These are phyloP conservation scores for Camponotus pennsylvanicus DNA, from an alignment of 1,140 invertebrate species.

Conservation along the genomic window DNA sequence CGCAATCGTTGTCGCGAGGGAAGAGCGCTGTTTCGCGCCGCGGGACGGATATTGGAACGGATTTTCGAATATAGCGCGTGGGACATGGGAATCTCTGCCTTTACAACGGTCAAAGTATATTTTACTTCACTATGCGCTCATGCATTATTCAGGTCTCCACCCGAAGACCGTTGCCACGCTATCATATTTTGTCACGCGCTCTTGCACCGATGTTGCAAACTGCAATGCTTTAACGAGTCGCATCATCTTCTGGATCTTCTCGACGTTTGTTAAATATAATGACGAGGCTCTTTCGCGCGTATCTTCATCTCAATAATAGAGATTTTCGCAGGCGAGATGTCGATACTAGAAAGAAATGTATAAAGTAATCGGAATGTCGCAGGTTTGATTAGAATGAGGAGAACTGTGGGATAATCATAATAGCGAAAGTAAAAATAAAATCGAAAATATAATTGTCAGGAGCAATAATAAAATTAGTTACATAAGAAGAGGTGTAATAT, in stretches of 20 bases:
- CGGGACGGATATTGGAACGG: slow-evolving; percentile 69
- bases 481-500: background rate
- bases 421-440: background rate
- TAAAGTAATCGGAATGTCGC: slow-evolving; percentile 14
- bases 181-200: slow-evolving; percentile 60
- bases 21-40: slow-evolving; percentile 31
- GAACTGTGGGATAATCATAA: background rate
- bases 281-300: slow-evolving; percentile 35
- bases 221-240: slow-evolving; percentile 48
- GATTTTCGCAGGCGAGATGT: slow-evolving; percentile 16
- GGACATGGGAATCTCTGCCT: slow-evolving; percentile 58
- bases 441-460: background rate
- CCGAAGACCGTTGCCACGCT: slow-evolving; percentile 42
- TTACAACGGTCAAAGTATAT: slow-evolving; percentile 65
- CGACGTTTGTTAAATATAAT: slow-evolving; percentile 56
- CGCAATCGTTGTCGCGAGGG: slow-evolving; percentile 45
- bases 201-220: slow-evolving; percentile 37
- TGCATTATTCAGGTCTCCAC: slow-evolving; percentile 50
- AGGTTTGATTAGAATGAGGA: background rate
- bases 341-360: background rate
- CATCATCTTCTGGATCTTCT: slow-evolving; percentile 41
- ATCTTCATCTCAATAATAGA: slow-evolving; percentile 23
- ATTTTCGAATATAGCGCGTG: slow-evolving; percentile 59
- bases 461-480: background rate
- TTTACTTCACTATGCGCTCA: slow-evolving; percentile 61